Conservation (phyloP, 2,888 invertebrate species). For the Megalurothrips usitatus region DNA sequence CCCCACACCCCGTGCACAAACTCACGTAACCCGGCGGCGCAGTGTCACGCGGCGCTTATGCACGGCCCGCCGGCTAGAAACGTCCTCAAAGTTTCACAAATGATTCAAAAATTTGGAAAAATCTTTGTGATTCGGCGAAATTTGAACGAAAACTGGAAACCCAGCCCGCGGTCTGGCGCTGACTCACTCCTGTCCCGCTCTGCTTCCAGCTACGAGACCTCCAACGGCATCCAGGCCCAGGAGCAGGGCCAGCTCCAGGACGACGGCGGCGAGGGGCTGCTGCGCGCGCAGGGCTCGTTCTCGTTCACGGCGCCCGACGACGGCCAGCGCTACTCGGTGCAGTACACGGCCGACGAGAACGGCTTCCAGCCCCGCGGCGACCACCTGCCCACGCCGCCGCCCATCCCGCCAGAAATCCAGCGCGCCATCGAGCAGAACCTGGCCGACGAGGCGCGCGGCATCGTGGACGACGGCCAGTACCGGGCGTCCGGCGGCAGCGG, state of each 20-base stretch:
- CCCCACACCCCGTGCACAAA: too few relatives aligned
- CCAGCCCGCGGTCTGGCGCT: too few relatives aligned
- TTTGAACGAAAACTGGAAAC: too few relatives aligned
- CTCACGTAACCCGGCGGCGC: too few relatives aligned
- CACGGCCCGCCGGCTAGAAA: too few relatives aligned
- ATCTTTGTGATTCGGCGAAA: too few relatives aligned
- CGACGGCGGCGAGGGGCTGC: slow-evolving; percentile 48
- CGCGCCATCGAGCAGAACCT: slow-evolving; percentile 51
- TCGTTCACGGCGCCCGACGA: slow-evolving; percentile 49
- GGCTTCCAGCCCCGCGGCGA: slow-evolving; percentile 52
- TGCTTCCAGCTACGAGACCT: slow-evolving; percentile 40
- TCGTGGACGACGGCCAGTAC: slow-evolving; percentile 13
- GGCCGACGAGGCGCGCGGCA: slow-evolving; percentile 11
- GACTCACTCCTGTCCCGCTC: not conserved
- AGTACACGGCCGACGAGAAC: slow-evolving; percentile 53
- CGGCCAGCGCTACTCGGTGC: slow-evolving; percentile 48
- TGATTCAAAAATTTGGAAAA: too few relatives aligned
- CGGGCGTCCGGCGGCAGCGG: not conserved
- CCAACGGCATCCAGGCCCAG: slow-evolving; percentile 47
- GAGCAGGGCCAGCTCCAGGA: slow-evolving; percentile 51
- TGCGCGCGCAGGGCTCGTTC: slow-evolving; percentile 50
- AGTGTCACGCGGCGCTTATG: too few relatives aligned
- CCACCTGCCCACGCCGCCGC: slow-evolving; percentile 60
- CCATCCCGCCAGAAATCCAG: slow-evolving; percentile 63
- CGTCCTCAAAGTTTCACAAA: too few relatives aligned